Conservation (phyloP, 2,113 vertebrate species). For the Calidris pygmaea region DNA sequence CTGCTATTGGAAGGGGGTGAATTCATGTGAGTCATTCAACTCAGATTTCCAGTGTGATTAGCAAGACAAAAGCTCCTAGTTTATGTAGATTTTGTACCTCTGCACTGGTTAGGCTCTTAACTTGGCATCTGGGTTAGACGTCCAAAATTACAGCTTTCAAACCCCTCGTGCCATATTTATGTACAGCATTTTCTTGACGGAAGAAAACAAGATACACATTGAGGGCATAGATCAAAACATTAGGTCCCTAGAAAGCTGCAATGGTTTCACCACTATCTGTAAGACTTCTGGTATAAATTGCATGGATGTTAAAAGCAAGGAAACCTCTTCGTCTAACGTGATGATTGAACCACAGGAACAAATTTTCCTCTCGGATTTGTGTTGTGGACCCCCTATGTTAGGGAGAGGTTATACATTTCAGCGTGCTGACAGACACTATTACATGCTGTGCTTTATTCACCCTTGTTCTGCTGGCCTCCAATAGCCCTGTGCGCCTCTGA, state of each 20-base stretch:
- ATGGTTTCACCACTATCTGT: neutral
- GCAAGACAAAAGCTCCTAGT: neutral
- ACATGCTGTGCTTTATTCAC: neutral
- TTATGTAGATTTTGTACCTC: neutral
- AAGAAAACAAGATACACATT: neutral
- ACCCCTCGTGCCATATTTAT: neutral
- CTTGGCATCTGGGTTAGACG: neutral
- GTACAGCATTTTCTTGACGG: neutral
- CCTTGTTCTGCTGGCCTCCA: neutral
- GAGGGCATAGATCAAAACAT: neutral
- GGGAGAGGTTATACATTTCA: slow-evolving; percentile 8
- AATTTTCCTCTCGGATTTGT: slow-evolving; percentile 4
- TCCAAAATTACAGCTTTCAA: neutral
- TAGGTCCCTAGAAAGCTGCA: neutral
- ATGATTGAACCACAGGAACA: slow-evolving; percentile 32
- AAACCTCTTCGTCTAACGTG: neutral
- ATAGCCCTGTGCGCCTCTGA: neutral
- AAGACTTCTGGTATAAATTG: slow-evolving; percentile 25
- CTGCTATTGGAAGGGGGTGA: neutral
- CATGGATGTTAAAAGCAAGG: neutral
- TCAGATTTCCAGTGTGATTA: neutral
- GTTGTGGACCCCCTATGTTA: slow-evolving; percentile 21
- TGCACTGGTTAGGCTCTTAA: neutral
- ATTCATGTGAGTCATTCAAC: neutral
- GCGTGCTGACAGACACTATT: slow-evolving; percentile 23